A percentile compares a stretch with the other conserved stretches of the same genome.
Evolutionary conservation across 2,888 invertebrate genomes (phyloP).

Genomic region (Hypolimnas misippus): DNA sequence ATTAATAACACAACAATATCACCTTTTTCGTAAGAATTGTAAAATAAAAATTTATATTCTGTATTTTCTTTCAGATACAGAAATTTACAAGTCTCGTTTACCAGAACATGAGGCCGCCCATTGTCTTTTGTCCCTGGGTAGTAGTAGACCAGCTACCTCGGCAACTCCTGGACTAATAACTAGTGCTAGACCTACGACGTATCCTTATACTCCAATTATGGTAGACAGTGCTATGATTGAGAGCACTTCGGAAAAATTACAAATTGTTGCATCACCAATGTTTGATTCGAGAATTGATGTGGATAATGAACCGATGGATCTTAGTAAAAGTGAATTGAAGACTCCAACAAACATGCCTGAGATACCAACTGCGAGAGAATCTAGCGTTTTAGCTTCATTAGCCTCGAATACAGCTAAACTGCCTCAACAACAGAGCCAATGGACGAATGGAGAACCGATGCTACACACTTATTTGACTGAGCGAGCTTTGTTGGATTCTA

Average conservation of each 20-base stretch:
- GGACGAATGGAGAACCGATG: slow-evolving; percentile 86
- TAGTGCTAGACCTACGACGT: slow-evolving; percentile 86
- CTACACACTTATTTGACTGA: slow-evolving; percentile 89
- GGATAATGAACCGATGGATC: slow-evolving; percentile 83
- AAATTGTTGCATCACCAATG: slow-evolving; percentile 53
- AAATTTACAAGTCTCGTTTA: slow-evolving; percentile 87
- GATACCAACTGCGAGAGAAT: slow-evolving; percentile 86
- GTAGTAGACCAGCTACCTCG: slow-evolving; percentile 79
- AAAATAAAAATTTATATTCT: not conserved
- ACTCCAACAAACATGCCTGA: slow-evolving; percentile 68
- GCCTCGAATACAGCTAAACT: slow-evolving; percentile 86
- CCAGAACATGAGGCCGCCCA: slow-evolving; percentile 94
- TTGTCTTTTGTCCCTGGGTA: slow-evolving; percentile 90
- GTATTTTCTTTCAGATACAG: slow-evolving; percentile 77
- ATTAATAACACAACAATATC: not conserved
- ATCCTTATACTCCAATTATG: slow-evolving; percentile 85
- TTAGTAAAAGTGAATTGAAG: slow-evolving; percentile 75
- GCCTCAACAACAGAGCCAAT: slow-evolving; percentile 82
- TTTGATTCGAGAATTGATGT: slow-evolving; percentile 63
- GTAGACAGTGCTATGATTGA: slow-evolving; percentile 60
- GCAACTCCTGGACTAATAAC: slow-evolving; percentile 83
- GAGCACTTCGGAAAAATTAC: slow-evolving; percentile 60
- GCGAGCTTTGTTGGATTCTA: slow-evolving; percentile 87
- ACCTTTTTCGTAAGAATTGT: not conserved
- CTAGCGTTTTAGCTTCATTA: slow-evolving; percentile 85